These are phyloP conservation scores for Spodoptera frugiperda DNA, from an alignment of 1,140 invertebrate species.

Conservation along the genomic window DNA sequence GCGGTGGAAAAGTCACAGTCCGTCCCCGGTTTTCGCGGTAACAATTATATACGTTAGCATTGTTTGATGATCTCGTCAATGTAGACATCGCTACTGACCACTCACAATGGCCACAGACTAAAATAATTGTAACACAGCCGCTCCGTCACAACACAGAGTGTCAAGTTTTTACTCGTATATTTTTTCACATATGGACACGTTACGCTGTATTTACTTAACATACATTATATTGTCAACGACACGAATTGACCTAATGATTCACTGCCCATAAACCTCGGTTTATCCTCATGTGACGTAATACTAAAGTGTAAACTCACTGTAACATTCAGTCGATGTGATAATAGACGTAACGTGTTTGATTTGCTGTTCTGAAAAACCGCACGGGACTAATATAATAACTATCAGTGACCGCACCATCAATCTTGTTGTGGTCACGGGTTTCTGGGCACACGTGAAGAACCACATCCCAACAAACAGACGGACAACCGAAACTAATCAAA, in stretches of 20 bases:
- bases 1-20: conserved; percentile 62
- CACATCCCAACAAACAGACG: background rate
- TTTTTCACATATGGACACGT: conserved; percentile 61
- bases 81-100: conserved; percentile 54
- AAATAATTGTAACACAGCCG: conserved; percentile 59
- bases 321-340: conserved; percentile 52
- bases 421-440: conserved; percentile 11
- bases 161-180: conserved; percentile 53
- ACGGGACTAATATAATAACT: conserved; percentile 1
- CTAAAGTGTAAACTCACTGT: conserved; percentile 59
- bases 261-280: conserved; percentile 77
- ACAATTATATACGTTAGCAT: conserved; percentile 68
- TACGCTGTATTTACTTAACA: conserved; percentile 73
- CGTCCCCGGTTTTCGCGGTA: conserved; percentile 69
- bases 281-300: conserved; percentile 81
- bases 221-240: conserved; percentile 80
- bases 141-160: conserved; percentile 48
- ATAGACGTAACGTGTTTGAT: conserved; percentile 48
- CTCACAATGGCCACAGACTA: conserved; percentile 66
- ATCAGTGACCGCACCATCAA: conserved; percentile 12
- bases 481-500: no score
- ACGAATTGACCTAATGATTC: conserved; percentile 82
- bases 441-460: background rate
- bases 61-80: conserved; percentile 72
- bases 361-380: conserved; percentile 42